Conservation (phyloP, 1,140 invertebrate species). For the Sarcophaga peregrina region DNA sequence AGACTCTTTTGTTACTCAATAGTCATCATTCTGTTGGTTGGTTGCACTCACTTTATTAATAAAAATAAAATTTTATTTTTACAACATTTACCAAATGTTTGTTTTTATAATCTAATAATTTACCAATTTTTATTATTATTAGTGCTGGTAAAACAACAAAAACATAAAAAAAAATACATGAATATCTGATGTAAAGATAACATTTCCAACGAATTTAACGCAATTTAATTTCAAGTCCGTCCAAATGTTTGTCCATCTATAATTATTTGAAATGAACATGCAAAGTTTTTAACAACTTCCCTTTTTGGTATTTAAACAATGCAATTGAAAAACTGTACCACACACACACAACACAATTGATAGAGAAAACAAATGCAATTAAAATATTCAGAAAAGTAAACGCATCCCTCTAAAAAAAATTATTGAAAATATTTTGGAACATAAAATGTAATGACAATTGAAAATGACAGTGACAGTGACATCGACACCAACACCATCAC, state of each 20-base stretch:
- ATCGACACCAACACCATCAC: background rate
- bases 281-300: conserved; percentile 11
- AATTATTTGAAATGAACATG: background rate
- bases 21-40: no score
- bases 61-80: conserved; percentile 2
- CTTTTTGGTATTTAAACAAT: background rate
- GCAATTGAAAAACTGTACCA: background rate
- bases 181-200: background rate
- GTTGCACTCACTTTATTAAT: no score
- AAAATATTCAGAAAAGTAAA: background rate
- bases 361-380: no score
- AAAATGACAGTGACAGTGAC: conserved; percentile 19
- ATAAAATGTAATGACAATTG: conserved; percentile 25
- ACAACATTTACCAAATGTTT: background rate
- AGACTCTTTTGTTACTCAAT: no score
- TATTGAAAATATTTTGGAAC: conserved; percentile 6
- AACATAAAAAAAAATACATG: background rate
- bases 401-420: background rate
- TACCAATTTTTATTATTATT: background rate
- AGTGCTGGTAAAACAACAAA: background rate
- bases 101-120: conserved; percentile 20
- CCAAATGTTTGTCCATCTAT: background rate
- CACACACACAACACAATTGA: background rate
- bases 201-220: background rate
- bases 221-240: conserved; percentile 12